Evolutionary conservation across 2,797 vertebrate species (phyloP).

Genomic region (Arctocebus calabarensis): DNA sequence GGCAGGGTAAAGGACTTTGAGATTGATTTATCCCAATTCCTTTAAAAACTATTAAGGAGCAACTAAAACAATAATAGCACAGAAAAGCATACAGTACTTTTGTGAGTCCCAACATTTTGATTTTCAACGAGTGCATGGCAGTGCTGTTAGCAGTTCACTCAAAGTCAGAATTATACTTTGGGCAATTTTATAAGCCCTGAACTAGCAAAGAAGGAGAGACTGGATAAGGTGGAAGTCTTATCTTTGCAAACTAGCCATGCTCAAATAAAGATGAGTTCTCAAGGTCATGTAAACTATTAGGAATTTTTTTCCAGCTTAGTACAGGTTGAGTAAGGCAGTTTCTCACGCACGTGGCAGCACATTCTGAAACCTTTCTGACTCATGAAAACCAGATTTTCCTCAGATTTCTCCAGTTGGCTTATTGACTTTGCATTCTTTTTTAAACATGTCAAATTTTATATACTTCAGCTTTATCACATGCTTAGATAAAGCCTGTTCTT

Average conservation of each 20-base stretch:
- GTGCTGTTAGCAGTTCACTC: neutral
- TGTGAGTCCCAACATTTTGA: neutral
- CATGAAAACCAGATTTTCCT: neutral
- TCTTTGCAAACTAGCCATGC: neutral
- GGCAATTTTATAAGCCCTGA: neutral
- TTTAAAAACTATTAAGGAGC: neutral
- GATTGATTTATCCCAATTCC: neutral
- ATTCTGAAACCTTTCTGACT: neutral
- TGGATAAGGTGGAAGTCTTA: neutral
- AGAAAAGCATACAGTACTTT: neutral
- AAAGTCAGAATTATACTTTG: neutral
- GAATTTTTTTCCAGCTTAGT: neutral
- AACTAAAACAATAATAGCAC: neutral
- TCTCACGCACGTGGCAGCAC: neutral
- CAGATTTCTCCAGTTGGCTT: neutral
- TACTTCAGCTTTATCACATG: constrained; percentile 30
- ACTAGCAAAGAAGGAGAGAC: neutral
- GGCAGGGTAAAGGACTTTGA: constrained; percentile 91
- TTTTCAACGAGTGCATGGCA: neutral
- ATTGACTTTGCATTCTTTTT: constrained; percentile 13
- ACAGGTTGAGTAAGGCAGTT: neutral
- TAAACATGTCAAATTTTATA: neutral
- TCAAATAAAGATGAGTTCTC: neutral
- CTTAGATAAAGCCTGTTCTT: constrained; percentile 24
- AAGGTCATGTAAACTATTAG: neutral